Base-by-base conservation (phyloP, 2,113 vertebrate species). In the Brachirus orientalis region DNA sequence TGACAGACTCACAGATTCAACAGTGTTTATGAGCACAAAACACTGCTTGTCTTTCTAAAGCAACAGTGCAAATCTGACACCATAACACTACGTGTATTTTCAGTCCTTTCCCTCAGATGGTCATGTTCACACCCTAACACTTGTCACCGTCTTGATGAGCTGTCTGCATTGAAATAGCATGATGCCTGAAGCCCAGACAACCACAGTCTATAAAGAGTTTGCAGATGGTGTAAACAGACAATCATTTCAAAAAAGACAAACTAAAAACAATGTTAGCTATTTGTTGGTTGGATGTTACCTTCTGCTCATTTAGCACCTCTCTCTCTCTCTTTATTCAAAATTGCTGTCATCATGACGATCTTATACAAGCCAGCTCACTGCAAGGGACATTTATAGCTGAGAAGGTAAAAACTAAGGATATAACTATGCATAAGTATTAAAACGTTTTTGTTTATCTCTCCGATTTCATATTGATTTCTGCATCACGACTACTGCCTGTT, bases 171-270 rank as follows among this genome's bases (percentile, higher is more conserved):
- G 28, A 75, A 69, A 77, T 62, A 56, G 51, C 59, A 63, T 57
- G 36, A 20, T 2, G 74, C 81, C 65, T 18, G 47, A 38, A 79
- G 74, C 62, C 63, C 28, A 51, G 55, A 48, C 75, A 76, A 68
- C 61, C 65, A 33, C 36, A 14, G 57, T 58, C 72, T 56, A 70
- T 78, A 64, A 85, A 70, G 52, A 69, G 18, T 44, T 67, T 69
- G 37, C 73, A 80, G 79, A 82, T 84, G 81, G 83, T 36, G 52
- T 69, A 76, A 19, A 22, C 53, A 70, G 50, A 18, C 44, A 57
- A 69, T n/a, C 45, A 54, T 51, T 56, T 44, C 12, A 69, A 69
- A 61, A 58, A 83, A 79, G 45, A 40, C 46, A 63, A 41, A 28
- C 2, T 5, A 2, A 28, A 3, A 16, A 14, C 17, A 17, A 44